Conservation (phyloP, 2,797 vertebrate species). For the Anableps anableps region DNA sequence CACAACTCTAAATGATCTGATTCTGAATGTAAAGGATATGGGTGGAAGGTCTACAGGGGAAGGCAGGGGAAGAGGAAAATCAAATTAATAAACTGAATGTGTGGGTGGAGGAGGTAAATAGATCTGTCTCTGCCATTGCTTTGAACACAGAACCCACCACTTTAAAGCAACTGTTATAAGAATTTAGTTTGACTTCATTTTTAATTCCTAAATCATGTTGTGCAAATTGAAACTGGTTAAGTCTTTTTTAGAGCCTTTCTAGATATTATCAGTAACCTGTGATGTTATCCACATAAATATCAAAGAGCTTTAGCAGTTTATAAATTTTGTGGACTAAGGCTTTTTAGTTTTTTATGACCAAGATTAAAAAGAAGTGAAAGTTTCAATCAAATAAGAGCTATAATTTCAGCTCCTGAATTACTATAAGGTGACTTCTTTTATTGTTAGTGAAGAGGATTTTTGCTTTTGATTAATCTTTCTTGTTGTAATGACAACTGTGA, state of each 20-base stretch:
- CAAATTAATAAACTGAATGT: slow-evolving; percentile 40
- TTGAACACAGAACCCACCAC: slow-evolving; percentile 18
- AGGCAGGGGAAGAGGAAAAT: slow-evolving; percentile 28
- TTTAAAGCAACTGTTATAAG: slow-evolving; percentile 4
- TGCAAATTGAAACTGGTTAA: neutral
- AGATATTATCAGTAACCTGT: neutral
- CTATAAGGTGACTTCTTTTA: neutral
- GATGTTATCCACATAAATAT: neutral
- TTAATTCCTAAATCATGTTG: neutral
- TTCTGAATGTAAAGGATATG: slow-evolving; percentile 29
- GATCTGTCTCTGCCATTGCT: slow-evolving; percentile 15
- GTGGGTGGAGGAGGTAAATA: slow-evolving; percentile 32
- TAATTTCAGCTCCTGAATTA: neutral
- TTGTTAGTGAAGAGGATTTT: neutral
- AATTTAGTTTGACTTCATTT: neutral
- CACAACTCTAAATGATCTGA: slow-evolving; percentile 63
- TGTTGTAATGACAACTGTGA: neutral
- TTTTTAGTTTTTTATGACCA: neutral
- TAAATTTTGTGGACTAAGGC: neutral
- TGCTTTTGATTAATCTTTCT: neutral
- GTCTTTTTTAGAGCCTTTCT: neutral
- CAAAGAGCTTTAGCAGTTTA: neutral
- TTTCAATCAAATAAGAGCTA: neutral
- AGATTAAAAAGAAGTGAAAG: neutral
- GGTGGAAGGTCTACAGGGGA: neutral